These are phyloP conservation scores for Rhodophaea formosa DNA, from an alignment of 2,888 invertebrate species.

Conservation along the genomic window DNA sequence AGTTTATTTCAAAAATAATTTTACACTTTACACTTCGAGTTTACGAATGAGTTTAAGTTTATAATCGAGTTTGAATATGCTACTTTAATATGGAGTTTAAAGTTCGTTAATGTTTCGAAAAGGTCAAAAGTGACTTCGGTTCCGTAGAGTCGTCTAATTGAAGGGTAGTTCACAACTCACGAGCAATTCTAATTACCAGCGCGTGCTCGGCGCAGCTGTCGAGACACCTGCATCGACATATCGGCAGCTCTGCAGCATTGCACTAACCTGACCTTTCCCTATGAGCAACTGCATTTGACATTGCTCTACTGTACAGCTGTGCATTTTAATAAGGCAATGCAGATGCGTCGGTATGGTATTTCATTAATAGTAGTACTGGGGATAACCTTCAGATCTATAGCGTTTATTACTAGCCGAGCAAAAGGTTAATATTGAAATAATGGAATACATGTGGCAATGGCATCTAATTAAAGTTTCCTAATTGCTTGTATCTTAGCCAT, in stretches of 20 bases:
- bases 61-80: no score
- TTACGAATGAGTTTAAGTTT: no score
- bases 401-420: neutral
- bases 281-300: conserved; percentile 35
- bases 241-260: conserved; percentile 27
- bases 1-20: no score
- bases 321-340: conserved; percentile 24
- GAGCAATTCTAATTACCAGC: conserved; percentile 26
- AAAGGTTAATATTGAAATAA: neutral
- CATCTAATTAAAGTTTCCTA: neutral
- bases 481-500: neutral
- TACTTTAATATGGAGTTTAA: no score
- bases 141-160: neutral
- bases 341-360: conserved; percentile 20
- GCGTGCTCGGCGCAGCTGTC: conserved; percentile 30
- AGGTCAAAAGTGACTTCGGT: neutral
- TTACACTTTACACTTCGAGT: no score
- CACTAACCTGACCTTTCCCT: conserved; percentile 52
- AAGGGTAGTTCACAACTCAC: neutral
- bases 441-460: neutral
- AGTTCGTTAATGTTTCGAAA: neutral
- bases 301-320: conserved; percentile 29
- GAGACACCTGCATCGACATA: conserved; percentile 12
- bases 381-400: neutral
- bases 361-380: conserved; percentile 1